Evolutionary conservation across 2,113 vertebrate genomes (phyloP), one percentile per base, ranked within the genome.

Genomic region (Sus scrofa): DNA sequence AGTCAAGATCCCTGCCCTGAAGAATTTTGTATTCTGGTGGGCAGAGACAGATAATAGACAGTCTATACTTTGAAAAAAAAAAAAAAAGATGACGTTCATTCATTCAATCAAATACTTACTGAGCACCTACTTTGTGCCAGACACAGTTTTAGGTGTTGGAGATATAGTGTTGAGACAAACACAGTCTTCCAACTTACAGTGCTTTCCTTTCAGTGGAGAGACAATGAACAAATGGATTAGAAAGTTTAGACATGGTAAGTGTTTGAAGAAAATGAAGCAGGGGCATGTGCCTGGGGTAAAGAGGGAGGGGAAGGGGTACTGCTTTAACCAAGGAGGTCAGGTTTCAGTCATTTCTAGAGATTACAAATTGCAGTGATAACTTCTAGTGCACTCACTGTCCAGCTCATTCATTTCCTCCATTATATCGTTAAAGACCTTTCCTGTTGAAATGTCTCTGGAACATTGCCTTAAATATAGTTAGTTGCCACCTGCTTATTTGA

Each of bases 391-490:
- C 13, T 58, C 24, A 3, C 13, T 26, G 37, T 30, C 32, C 27
- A 7, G 34, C 18, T n/a, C 70, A 67, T 7, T 71, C 62, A 30
- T n/a, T 92, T 34, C 24, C 39, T 10, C 7, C 12, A 65, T n/a
- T 3, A 0, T 44, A 1, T n/a, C 27, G 18, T 19, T 65, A 30
- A 44, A 60, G 27, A 16, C 13, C 19, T 82, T 52, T 63, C 54
- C 60, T 37, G 1, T 27, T 11, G 8, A 70, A 30, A 74, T 4
- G 6, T 56, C 2, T 7, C 15, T 2, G 2, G 6, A n/a, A 44
- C 37, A 5, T 9, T 39, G 62, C 6, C 77, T 37, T 9, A 12
- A 12, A 34, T 16, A 3, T 2, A 26, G 11, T 0, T 2, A 26
- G 11, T 0, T 70, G 44, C 22, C 52, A 13, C 7, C 9, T 70